Percentiles rank a stretch among this genome's conserved stretches.
Evolutionary conservation across 2,113 vertebrate species (phyloP).

Genomic region (Oxyura jamaicensis): DNA sequence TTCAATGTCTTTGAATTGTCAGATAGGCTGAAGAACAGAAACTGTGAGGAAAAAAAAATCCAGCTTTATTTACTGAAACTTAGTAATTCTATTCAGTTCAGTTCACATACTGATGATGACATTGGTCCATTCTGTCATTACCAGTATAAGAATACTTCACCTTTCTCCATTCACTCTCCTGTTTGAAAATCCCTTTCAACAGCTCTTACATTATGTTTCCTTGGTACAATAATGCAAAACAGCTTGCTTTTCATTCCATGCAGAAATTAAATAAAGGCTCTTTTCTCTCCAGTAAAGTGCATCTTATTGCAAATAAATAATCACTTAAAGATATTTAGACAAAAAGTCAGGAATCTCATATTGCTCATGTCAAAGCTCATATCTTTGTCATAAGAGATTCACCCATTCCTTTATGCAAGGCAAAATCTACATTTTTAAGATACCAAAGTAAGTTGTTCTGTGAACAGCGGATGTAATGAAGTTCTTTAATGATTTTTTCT

Average conservation of each 20-base stretch:
- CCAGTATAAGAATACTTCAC: background rate
- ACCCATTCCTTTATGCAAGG: background rate
- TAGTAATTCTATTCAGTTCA: background rate
- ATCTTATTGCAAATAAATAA: background rate
- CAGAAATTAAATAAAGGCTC: background rate
- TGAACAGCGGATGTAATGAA: background rate
- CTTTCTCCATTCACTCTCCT: background rate
- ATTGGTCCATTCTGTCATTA: background rate
- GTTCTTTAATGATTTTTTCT: background rate
- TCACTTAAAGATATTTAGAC: background rate
- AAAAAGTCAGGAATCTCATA: background rate
- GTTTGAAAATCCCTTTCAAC: background rate
- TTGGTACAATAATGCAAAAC: background rate
- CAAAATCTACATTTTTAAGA: background rate
- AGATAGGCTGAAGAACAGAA: background rate
- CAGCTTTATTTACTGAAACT: background rate
- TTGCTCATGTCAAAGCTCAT: too few relatives aligned
- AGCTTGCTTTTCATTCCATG: background rate
- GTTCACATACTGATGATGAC: background rate
- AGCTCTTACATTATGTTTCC: background rate
- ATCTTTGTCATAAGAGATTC: background rate
- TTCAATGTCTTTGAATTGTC: background rate
- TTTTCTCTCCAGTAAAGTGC: background rate
- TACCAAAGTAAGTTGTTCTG: background rate
- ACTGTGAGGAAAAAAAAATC: background rate